Percentiles rank a stretch among this genome's conserved stretches.
Evolutionary conservation across 2,113 vertebrate genomes (phyloP).

Genomic region (Sitta europaea): DNA sequence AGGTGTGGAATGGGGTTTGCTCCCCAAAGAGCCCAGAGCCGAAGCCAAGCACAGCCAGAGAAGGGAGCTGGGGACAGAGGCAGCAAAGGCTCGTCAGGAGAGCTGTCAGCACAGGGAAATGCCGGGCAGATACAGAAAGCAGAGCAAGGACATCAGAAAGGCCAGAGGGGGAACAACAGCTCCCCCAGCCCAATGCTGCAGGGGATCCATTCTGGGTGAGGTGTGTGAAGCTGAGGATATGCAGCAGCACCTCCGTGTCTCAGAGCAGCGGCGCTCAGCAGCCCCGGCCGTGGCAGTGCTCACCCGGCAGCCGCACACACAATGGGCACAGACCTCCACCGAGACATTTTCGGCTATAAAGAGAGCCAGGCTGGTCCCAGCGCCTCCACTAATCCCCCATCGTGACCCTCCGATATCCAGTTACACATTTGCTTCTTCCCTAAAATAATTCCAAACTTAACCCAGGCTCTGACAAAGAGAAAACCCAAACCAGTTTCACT

Average conservation of each 20-base stretch:
- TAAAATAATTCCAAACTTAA: constrained; percentile 49
- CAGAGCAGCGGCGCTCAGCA: rapidly evolving
- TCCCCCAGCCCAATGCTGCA: neutral
- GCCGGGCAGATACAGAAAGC: rapidly evolving
- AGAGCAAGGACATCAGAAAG: neutral
- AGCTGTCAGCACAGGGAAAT: neutral
- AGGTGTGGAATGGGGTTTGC: rapidly evolving
- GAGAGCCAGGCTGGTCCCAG: neutral
- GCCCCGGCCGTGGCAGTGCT: neutral
- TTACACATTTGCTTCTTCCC: neutral
- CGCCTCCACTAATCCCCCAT: neutral
- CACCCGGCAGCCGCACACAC: neutral
- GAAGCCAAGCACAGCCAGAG: neutral
- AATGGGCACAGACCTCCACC: neutral
- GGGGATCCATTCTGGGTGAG: neutral
- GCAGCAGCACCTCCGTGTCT: rapidly evolving
- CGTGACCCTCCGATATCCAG: neutral
- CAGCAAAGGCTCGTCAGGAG: neutral
- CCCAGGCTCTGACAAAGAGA: constrained; percentile 20
- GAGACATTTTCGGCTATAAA: neutral
- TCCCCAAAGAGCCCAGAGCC: neutral
- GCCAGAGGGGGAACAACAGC: rapidly evolving
- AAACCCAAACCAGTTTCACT: constrained; percentile 50
- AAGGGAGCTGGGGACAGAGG: neutral
- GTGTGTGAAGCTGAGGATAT: neutral